Conservation (phyloP, 2,888 invertebrate genomes). For the Ditylenchus weischeri region DNA sequence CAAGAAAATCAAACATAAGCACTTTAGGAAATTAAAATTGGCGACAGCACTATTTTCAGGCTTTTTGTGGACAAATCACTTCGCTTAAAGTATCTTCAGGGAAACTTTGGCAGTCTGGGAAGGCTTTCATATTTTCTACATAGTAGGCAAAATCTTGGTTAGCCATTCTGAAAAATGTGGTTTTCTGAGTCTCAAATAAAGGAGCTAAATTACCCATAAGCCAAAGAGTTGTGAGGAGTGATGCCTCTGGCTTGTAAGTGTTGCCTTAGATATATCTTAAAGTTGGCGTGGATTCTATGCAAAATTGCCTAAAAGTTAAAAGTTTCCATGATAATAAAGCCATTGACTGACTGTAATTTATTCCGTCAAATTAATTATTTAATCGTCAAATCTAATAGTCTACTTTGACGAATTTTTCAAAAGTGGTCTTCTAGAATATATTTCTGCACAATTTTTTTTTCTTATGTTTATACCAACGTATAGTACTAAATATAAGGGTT, state of each 20-base stretch:
- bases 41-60: slow-evolving; percentile 22
- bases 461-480: too few relatives aligned
- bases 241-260: slow-evolving; percentile 46
- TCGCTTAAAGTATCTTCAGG: slow-evolving; percentile 40
- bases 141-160: slow-evolving; percentile 48
- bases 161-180: slow-evolving; percentile 34
- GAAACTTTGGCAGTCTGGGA: slow-evolving; percentile 43
- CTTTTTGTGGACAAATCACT: slow-evolving; percentile 9
- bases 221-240: slow-evolving; percentile 50
- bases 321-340: background rate
- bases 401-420: background rate
- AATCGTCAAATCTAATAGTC: too few relatives aligned
- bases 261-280: slow-evolving; percentile 45
- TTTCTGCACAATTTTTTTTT: background rate
- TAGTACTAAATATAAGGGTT: too few relatives aligned
- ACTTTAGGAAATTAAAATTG: too few relatives aligned
- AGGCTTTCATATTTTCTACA: slow-evolving; percentile 39
- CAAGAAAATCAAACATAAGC: too few relatives aligned
- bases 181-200: background rate
- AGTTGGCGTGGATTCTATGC: slow-evolving; percentile 50
- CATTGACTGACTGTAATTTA: too few relatives aligned
- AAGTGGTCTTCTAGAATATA: background rate
- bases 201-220: slow-evolving; percentile 42
- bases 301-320: slow-evolving; percentile 40
- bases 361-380: too few relatives aligned